Conservation (phyloP, 2,888 invertebrate genomes). For the Cantharis rustica region DNA sequence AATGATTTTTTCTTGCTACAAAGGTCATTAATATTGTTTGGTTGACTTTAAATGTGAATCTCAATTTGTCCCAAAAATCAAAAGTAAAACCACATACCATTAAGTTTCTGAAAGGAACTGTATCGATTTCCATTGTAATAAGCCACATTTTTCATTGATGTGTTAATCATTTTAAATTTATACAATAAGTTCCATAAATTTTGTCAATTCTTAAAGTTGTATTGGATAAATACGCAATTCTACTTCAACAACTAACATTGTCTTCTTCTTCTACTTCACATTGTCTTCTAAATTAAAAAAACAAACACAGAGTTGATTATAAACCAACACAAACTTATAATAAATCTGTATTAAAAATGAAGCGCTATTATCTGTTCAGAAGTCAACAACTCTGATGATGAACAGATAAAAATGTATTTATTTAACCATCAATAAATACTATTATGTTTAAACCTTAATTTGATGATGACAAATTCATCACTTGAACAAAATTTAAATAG, state of each 20-base stretch:
- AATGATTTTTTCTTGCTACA: background rate
- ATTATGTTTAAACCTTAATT: background rate
- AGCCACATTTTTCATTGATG: slow-evolving; percentile 37
- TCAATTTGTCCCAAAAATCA: too few relatives aligned
- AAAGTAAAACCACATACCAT: slow-evolving; percentile 41
- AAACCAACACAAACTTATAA: background rate
- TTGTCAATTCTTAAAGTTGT: background rate
- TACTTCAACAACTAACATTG: background rate
- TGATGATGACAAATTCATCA: background rate
- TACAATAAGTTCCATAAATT: background rate
- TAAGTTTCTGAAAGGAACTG: slow-evolving; percentile 44
- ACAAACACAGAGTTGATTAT: background rate
- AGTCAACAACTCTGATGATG: slow-evolving; percentile 16
- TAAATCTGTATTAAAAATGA: background rate
- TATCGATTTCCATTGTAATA: slow-evolving; percentile 50
- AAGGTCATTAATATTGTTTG: background rate
- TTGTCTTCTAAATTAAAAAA: background rate
- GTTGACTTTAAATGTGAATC: background rate
- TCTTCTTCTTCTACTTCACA: too few relatives aligned
- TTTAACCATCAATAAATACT: background rate
- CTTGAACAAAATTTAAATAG: background rate
- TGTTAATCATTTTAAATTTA: slow-evolving; percentile 5
- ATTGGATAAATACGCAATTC: background rate
- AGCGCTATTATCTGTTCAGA: slow-evolving; percentile 17
- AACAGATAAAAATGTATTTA: background rate